Evolutionary conservation across 2,797 vertebrate species (phyloP).

Genomic region (Gallinago solitaria): DNA sequence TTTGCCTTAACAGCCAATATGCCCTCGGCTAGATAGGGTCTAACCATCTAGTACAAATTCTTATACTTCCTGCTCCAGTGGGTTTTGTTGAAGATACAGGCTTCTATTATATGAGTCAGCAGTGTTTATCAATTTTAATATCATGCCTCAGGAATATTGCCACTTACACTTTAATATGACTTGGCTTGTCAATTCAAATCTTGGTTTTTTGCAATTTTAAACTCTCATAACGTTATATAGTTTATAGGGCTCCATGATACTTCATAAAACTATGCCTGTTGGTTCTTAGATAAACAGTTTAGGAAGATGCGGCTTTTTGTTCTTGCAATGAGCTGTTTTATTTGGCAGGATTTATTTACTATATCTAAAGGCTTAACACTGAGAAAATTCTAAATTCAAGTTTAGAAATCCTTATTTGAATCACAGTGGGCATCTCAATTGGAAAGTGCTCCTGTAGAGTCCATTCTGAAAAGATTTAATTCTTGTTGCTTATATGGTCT

Average conservation of each 20-base stretch:
- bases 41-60: conserved; percentile 30
- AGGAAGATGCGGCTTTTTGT: not conserved
- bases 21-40: not conserved
- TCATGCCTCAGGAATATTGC: conserved; percentile 21
- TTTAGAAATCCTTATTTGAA: not conserved
- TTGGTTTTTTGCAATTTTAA: not conserved
- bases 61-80: conserved; percentile 30
- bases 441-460: not conserved
- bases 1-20: conserved; percentile 10
- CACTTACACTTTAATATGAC: conserved; percentile 34
- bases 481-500: not conserved
- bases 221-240: not conserved
- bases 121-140: conserved; percentile 47
- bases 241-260: not conserved
- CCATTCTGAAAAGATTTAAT: not conserved
- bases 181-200: not conserved
- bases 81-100: conserved; percentile 22
- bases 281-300: not conserved
- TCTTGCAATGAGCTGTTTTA: not conserved
- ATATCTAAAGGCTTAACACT: not conserved
- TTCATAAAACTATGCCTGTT: not conserved
- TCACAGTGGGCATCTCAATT: not conserved
- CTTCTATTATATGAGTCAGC: conserved; percentile 37
- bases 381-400: conserved; percentile 18
- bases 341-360: not conserved